Evolutionary conservation across 30 jellyfish, hydroid and myxozoan species (phyloP), one percentile per base, ranked within the genome.

Genomic region (Haliclystus octoradiatus): DNA sequence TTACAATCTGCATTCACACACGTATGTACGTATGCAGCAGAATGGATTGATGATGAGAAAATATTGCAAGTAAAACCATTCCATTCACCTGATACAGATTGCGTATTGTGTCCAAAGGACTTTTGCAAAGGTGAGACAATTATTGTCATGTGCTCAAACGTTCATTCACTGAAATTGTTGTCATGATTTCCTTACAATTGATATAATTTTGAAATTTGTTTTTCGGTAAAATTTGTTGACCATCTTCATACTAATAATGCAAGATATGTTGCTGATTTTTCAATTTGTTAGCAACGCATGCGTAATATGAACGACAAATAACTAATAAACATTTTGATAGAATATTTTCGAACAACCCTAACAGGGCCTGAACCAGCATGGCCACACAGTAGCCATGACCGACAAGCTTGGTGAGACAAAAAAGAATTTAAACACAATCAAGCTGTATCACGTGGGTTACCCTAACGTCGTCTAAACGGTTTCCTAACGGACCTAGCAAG

Each of bases 61-160:
- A 30, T 31, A 1, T 49, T 78, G 27, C n/a, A 30, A 33, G 82
- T 78, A 14, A 63, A 35, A 29, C 75, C 82, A 12, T 78, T 31
- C 33, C 70, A 78, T 50, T 46, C 29, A 15, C 51, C 75, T 22
- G 52, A 9, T 47, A 33, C 73, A 0, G 28, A 61, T 25, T 78
- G 92, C 65, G 46, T 28, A 28, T 70, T 49, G 25, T 78, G 92
- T 29, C 83, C 83, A 0, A 62, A 13, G 27, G 92, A 78, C 32
- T 78, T 62, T 29, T 78, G 92, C 68, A 78, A 78, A 70, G 92
- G 92, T 78, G 15, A 5, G 70, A 35, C 3, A 24, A 49, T 49
- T 49, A 49, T 49, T 49, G 15, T n/a, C n/a, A n/a, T n/a, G n/a
- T n/a, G n/a, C n/a, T n/a, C n/a, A n/a, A n/a, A 0, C 15, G 0